phyloP scores from a whole-genome alignment of 2,888 invertebrate genomes.

The Antitype chi region DNA sequence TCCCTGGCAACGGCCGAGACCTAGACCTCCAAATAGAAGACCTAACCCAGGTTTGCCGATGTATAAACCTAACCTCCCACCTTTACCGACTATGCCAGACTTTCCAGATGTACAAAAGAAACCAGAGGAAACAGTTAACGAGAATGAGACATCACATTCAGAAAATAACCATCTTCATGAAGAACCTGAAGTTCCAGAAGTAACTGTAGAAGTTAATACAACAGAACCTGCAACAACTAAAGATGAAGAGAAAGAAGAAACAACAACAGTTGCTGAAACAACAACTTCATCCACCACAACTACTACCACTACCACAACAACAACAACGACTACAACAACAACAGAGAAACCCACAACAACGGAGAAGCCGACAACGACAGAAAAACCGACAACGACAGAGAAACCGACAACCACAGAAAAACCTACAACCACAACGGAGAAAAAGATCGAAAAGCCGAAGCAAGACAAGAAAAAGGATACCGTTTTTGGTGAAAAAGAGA shows the following conservation, averaged over 20 bases:
- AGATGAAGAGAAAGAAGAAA: constrained; percentile 76
- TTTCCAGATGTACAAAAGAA: constrained; percentile 75
- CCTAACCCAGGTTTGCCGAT: constrained; percentile 90
- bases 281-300: constrained; percentile 71
- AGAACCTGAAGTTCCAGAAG: constrained; percentile 70
- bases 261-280: constrained; percentile 73
- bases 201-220: constrained; percentile 71
- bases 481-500: constrained; percentile 76
- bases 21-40: constrained; percentile 89
- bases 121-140: constrained; percentile 77
- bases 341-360: constrained; percentile 70
- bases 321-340: constrained; percentile 69
- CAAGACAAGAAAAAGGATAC: constrained; percentile 85
- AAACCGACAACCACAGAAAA: constrained; percentile 68
- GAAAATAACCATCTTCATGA: constrained; percentile 83
- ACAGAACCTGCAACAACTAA: constrained; percentile 70
- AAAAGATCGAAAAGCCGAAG: constrained; percentile 74
- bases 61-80: constrained; percentile 91
- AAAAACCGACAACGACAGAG: constrained; percentile 65
- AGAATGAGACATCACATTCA: constrained; percentile 83
- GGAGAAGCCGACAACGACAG: constrained; percentile 69
- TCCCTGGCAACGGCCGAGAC: constrained; percentile 92
- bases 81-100: constrained; percentile 83
- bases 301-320: constrained; percentile 71
- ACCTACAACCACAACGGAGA: constrained; percentile 68